Evolutionary conservation across 2,797 vertebrate species (phyloP), one percentile per base, ranked within the genome.

Genomic region (Graptemys geographica): DNA sequence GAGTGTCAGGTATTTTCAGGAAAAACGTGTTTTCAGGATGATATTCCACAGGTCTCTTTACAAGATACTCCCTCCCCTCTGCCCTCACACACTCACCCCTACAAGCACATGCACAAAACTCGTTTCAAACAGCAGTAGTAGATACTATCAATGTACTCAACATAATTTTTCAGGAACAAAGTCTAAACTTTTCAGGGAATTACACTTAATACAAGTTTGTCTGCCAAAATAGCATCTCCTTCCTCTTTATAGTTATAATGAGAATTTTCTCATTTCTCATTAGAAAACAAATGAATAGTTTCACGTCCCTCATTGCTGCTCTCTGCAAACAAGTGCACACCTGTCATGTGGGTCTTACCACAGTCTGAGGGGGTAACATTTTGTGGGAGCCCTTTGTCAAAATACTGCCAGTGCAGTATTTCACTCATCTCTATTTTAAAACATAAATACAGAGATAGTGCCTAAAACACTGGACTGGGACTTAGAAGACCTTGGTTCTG

Each of bases 11-110:
- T 33, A 27, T 27, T 84, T 85, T 83, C 0, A 0, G 41, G 72
- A 23, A 28, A 72, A 65, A 72, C 41, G 21, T 72, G 18, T 72
- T 37, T 72, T 72, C 65, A 37, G 65, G n/a, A 11, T 23, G 13
- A 62, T 33, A 62, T 6, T 33, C n/a, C 19, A 21, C 65, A 41
- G 10, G 11, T 23, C n/a, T 5, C 19, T 72, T 1, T 23, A 0
- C 4, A 1, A 3, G 83, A 3, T 4, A 3, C 55, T 69, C 59
- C 33, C 7, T 78, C 47, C 3, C 16, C 0, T 0, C 0, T 9
- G 33, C 23, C 57, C 28, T n/a, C 6, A 2, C 0, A 0, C 62
- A 33, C 33, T 8, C 62, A 65, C 33, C 33, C 62, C 33, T n/a
- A n/a, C 33, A 65, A 65, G 8, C 62, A 65, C 41, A 23, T 28